Percentiles rank a stretch among this genome's conserved stretches.
Evolutionary conservation across 1,140 invertebrate species (phyloP).

Genomic region (Pygmarrhopalites habei): DNA sequence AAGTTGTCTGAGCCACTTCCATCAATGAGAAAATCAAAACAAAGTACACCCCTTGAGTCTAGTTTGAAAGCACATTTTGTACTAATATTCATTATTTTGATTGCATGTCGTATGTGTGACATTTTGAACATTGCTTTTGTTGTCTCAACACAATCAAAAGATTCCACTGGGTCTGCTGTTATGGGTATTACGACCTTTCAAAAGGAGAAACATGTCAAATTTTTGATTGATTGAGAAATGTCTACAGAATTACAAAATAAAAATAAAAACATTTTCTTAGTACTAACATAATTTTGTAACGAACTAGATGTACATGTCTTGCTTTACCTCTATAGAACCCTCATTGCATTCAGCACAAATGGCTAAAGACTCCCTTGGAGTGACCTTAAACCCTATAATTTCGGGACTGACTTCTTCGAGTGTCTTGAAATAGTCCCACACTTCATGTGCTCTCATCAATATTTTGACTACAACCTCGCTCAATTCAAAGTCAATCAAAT

Average conservation of each 20-base stretch:
- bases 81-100: constrained; percentile 8
- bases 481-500: constrained; percentile 11
- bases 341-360: constrained; percentile 1
- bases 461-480: neutral
- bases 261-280: neutral
- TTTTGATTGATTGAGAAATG: neutral
- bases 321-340: constrained; percentile 5
- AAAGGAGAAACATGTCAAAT: neutral
- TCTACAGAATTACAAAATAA: neutral
- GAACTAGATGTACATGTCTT: no score
- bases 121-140: neutral
- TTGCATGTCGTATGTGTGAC: neutral
- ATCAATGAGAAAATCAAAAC: constrained; percentile 10
- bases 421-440: constrained; percentile 4
- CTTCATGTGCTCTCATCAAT: constrained; percentile 4
- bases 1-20: constrained; percentile 2
- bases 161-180: neutral
- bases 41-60: constrained; percentile 8
- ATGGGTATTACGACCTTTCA: neutral
- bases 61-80: constrained; percentile 9
- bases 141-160: neutral
- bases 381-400: constrained; percentile 1
- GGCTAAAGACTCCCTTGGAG: neutral
- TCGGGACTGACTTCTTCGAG: constrained; percentile 5
- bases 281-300: no score